A percentile compares a stretch with the other conserved stretches of the same genome.
Conservation (phyloP, 2,797 vertebrate genomes). For the Catamblyrhynchus diadema region DNA sequence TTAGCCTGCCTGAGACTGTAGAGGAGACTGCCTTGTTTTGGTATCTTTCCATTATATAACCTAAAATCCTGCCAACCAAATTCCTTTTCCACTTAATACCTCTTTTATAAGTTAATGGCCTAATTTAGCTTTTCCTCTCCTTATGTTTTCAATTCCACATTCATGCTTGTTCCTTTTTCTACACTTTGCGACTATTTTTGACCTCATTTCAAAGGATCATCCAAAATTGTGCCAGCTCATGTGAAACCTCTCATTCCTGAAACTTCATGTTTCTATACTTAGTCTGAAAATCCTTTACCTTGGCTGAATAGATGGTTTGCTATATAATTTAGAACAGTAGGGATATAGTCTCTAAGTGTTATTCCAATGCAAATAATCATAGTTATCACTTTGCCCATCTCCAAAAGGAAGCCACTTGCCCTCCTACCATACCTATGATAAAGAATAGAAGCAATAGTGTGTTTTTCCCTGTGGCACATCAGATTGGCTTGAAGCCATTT, state of each 20-base stretch:
- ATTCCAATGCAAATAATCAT: not conserved
- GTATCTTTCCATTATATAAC: not conserved
- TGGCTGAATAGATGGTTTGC: not conserved
- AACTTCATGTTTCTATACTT: not conserved
- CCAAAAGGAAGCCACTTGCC: not conserved
- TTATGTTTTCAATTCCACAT: not conserved
- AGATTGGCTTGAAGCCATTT: not conserved
- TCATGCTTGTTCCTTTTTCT: not conserved
- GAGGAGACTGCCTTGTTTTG: not conserved
- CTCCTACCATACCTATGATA: not conserved
- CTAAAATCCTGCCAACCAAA: not conserved
- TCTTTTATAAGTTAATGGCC: not conserved
- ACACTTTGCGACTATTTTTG: not conserved
- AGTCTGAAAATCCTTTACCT: not conserved
- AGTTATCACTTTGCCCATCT: not conserved
- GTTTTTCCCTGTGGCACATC: not conserved
- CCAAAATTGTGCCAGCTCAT: not conserved
- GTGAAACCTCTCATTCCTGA: not conserved
- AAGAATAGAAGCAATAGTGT: not conserved
- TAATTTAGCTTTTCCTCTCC: not conserved
- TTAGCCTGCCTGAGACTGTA: not conserved
- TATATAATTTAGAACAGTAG: not conserved
- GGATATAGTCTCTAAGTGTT: not conserved
- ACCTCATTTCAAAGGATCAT: not conserved
- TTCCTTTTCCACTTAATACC: not conserved